A percentile compares a stretch with the other conserved stretches of the same genome.
Evolutionary conservation across 2,888 invertebrate species (phyloP).

Genomic region (Oeneis ivallda): DNA sequence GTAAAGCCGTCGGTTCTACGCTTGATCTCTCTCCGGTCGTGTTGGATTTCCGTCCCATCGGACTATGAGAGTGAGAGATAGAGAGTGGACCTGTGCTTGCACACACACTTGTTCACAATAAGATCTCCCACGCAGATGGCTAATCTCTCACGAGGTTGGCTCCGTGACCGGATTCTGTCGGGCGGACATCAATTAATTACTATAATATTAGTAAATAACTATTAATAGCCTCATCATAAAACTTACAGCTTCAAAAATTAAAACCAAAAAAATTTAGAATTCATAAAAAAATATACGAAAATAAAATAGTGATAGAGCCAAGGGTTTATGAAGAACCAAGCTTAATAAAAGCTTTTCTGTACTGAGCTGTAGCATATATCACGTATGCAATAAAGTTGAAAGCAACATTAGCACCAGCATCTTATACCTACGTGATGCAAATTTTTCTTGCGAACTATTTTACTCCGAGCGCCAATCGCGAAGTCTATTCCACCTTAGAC

Average conservation of each 20-base stretch:
- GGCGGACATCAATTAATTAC: no score
- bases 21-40: no score
- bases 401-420: conserved; percentile 53
- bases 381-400: conserved; percentile 54
- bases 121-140: no score
- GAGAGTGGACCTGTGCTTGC: no score
- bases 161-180: no score
- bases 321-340: not conserved
- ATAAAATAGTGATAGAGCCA: not conserved
- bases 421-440: conserved; percentile 68
- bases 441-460: conserved; percentile 53
- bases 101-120: no score
- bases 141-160: no score
- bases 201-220: no score
- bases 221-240: not conserved
- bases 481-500: conserved; percentile 65
- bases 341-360: conserved; percentile 3
- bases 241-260: not conserved
- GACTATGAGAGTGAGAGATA: no score
- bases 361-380: conserved; percentile 10
- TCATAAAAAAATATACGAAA: not conserved
- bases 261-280: no score
- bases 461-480: conserved; percentile 50
- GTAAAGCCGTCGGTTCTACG: no score
- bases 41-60: no score